Evolutionary conservation across 2,113 vertebrate genomes (phyloP), one percentile per base, ranked within the genome.

Genomic region (Gasterosteus nipponicus): DNA sequence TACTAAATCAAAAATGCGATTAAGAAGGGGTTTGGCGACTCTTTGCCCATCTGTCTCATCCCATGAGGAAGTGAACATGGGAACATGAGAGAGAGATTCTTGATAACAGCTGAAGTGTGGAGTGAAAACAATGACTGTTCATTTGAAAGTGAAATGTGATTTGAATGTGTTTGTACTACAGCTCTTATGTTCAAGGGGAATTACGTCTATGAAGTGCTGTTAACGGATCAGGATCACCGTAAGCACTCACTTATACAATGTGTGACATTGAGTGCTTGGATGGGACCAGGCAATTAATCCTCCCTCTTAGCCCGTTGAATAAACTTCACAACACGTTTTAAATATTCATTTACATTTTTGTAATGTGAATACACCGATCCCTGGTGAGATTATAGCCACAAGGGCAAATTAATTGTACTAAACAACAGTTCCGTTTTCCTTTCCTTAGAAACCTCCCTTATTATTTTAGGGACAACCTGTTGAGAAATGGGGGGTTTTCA

Each of bases 1-100:
- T 84, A 68, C 58, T 61, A 67, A 68, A 77, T 69, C 0, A 82
- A 72, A 77, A 78, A 75, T 54, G 44, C 57, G 66, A 88, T 75
- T 77, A 57, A 82, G 75, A 68, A 18, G 22, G 35, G 42, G 64
- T 49, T 22, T 12, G 19, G 47, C 4, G 39, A 63, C 41, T 77
- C 33, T 54, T 74, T 44, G 29, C 7, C 56, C 33, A 75, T 83
- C 69, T 77, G 33, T 56, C 78, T 63, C 42, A 59, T 49, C 19
- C 38, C 33, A 22, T 46, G 5, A 58, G 58, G 41, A 81, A 69
- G 58, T 84, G 67, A 67, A 79, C 60, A 59, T 63, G 41, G 72
- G 59, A 84, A 77, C 47, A 71, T 42, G 35, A 75, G 12, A 0
- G n/a, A 22, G 19, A 29, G 51, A 31, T 38, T 5, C 26, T 47